A percentile compares a stretch with the other conserved stretches of the same genome.
These are phyloP conservation scores for Eurytemora carolleeae DNA, from an alignment of 1,140 invertebrate species.

Conservation along the genomic window DNA sequence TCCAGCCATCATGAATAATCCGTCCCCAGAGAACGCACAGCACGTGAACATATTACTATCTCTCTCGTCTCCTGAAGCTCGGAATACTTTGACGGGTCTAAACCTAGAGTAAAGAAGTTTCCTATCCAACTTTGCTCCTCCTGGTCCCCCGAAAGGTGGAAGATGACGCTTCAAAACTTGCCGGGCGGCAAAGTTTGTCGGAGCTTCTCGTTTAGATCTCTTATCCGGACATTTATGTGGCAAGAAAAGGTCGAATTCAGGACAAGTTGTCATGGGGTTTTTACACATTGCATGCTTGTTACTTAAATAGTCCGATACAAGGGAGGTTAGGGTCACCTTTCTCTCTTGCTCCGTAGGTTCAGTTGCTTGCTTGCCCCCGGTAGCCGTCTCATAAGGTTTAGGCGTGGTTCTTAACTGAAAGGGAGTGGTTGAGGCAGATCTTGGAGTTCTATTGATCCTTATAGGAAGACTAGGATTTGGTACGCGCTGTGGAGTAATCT, in stretches of 20 bases:
- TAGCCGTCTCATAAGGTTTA: not conserved
- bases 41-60: conserved; percentile 13
- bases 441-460: not conserved
- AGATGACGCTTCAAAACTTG: conserved; percentile 19
- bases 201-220: conserved; percentile 42
- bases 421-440: not conserved
- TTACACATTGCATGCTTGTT: conserved; percentile 87
- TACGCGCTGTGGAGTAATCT: conserved; percentile 31
- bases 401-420: not conserved
- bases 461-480: not conserved
- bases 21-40: conserved; percentile 18
- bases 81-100: conserved; percentile 58
- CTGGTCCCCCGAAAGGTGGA: conserved; percentile 28
- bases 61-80: conserved; percentile 38
- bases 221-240: conserved; percentile 85
- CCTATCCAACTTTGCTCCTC: conserved; percentile 41
- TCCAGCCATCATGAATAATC: conserved; percentile 19
- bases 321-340: conserved; percentile 50
- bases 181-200: conserved; percentile 46
- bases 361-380: too few relatives aligned
- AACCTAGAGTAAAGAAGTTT: conserved; percentile 71
- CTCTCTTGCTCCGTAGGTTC: not conserved
- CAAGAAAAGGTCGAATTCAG: conserved; percentile 64
- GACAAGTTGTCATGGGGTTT: conserved; percentile 74
- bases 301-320: conserved; percentile 83